These are phyloP conservation scores for Crypturellus undulatus DNA, from an alignment of 2,113 vertebrate genomes.

Conservation along the genomic window DNA sequence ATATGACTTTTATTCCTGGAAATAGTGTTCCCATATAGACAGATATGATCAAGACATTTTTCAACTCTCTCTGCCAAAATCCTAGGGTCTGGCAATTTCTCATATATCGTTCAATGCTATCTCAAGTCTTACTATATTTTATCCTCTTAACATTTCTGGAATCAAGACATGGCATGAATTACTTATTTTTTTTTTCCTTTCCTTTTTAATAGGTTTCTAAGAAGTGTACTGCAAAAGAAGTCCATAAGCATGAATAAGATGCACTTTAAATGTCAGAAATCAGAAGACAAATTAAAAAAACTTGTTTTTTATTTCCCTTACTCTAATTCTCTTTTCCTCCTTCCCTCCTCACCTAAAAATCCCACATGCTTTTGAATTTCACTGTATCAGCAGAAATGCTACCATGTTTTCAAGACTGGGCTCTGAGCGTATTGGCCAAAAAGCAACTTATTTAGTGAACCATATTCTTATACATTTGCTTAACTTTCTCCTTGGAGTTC, in stretches of 20 bases:
- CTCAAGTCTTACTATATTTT: neutral
- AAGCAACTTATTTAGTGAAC: neutral
- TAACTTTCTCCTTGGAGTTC: neutral
- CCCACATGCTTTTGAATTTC: neutral
- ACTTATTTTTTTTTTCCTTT: neutral
- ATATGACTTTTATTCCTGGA: neutral
- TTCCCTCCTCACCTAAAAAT: neutral
- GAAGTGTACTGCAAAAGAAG: neutral
- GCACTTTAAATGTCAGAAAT: neutral
- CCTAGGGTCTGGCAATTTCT: neutral
- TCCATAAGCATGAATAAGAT: neutral
- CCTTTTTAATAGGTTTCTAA: neutral
- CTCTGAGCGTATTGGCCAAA: neutral
- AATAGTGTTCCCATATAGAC: neutral
- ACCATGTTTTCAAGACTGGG: neutral
- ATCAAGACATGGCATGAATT: neutral
- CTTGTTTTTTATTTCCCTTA: neutral
- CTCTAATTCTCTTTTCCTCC: neutral
- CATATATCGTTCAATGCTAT: neutral
- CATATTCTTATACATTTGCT: neutral
- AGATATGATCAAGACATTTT: neutral
- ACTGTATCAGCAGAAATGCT: neutral
- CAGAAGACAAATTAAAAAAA: neutral
- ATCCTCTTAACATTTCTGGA: neutral
- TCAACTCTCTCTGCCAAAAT: neutral